Conservation (phyloP, 2,113 vertebrate genomes). For the Hyla sarda region DNA sequence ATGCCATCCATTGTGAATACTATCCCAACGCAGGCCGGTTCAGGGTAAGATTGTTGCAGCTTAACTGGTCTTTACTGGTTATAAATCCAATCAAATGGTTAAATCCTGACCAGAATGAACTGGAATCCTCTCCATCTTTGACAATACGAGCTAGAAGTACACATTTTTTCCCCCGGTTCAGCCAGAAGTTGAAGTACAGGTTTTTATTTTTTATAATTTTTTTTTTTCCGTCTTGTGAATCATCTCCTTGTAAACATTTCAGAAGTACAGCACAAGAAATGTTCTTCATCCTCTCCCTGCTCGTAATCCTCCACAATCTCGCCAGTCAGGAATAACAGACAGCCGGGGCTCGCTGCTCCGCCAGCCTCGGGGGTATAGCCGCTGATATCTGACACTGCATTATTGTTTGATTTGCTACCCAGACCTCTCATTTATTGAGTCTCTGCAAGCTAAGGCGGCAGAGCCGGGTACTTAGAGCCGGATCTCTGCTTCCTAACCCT, state of each 20-base stretch:
- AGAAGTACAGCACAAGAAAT: constrained; percentile 10
- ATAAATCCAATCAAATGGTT: neutral
- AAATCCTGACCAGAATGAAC: neutral
- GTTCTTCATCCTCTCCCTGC: neutral
- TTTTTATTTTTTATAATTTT: too few relatives aligned
- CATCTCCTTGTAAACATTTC: constrained; percentile 4
- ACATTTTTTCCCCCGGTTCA: neutral
- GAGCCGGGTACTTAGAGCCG: neutral
- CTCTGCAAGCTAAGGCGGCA: neutral
- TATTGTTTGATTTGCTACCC: constrained; percentile 35
- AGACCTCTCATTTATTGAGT: constrained; percentile 26
- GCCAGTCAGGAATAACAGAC: neutral
- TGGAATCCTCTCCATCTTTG: neutral
- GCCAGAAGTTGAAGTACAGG: neutral
- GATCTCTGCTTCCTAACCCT: neutral
- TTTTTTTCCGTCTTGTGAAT: neutral
- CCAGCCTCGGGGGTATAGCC: constrained; percentile 9
- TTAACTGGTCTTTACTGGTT: constrained; percentile 9
- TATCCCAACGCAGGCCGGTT: neutral
- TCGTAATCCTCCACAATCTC: constrained; percentile 22
- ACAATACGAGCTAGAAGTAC: neutral
- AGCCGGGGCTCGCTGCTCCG: neutral
- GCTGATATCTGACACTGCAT: constrained; percentile 17
- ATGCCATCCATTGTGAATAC: neutral
- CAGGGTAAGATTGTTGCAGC: neutral